Evolutionary conservation across 2,113 vertebrate species (phyloP), one percentile per base, ranked within the genome.

Genomic region (Trematomus loennbergii): DNA sequence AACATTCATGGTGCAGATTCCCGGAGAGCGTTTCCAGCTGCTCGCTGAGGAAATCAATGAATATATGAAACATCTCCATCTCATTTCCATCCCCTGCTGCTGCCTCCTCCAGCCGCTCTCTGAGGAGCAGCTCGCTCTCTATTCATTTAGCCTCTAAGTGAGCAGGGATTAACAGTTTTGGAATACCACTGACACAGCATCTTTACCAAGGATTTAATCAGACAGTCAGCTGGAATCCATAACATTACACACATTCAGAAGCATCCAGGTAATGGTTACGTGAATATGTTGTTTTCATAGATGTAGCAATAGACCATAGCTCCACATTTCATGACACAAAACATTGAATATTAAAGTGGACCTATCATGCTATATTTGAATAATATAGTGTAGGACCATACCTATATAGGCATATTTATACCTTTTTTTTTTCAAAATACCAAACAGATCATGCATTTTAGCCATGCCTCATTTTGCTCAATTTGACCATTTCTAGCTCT

Each of bases 71-170:
- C 52, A 45, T 57, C 57, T 83, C 79, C 9, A 0, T 70, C 74
- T 85, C 70, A 83, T 81, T 81, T 83, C 74, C 73, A 78, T 78
- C 79, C 77, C 64, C 62, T 18, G 48, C 85, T 25, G 75, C 69
- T 57, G 54, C 29, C 72, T 65, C 62, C 77, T 61, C 57, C 12
- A 52, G 79, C 60, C 57, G 65, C 54, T 82, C 81, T 84, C 83
- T 10, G 60, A 74, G 75, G 78, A 88, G 77, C 68, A 8, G 53
- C 72, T 66, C 20, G 4, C 68, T 88, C 45, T 79, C 72, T 55
- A 29, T 78, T 78, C 53, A 73, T 84, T 82, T 80, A 74, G 22
- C 50, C 57, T 2, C 72, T 68, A 82, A 80, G 63, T 85, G 69
- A 61, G 76, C 58, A 62, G 69, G 60, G 48, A 69, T 73, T 50